A percentile compares a stretch with the other conserved stretches of the same genome.
Conservation (phyloP, 2,888 invertebrate genomes). For the Leucophenga montana region DNA sequence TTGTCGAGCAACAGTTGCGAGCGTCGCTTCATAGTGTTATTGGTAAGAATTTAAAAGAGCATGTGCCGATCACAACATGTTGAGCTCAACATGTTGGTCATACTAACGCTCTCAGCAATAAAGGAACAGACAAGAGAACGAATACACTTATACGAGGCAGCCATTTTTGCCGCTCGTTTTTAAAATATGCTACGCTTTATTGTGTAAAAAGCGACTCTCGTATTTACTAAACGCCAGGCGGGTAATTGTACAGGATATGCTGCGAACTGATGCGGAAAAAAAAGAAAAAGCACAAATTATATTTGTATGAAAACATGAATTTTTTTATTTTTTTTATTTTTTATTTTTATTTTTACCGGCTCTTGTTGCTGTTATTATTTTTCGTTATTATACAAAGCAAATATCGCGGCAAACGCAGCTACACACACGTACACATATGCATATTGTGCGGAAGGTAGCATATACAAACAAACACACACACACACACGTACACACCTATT, state of each 20-base stretch:
- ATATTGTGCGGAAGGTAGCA: background rate
- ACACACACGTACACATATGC: slow-evolving; percentile 3
- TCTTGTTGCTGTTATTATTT: background rate
- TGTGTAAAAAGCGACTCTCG: too few relatives aligned
- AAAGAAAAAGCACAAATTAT: slow-evolving; percentile 21
- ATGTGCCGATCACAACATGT: too few relatives aligned
- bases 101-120: too few relatives aligned
- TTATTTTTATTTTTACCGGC: background rate
- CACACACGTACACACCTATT: slow-evolving; percentile 45
- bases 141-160: too few relatives aligned
- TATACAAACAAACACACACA: slow-evolving; percentile 38
- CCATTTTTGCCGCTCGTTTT: too few relatives aligned
- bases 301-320: slow-evolving; percentile 21
- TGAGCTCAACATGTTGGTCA: too few relatives aligned
- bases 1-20: too few relatives aligned
- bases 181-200: too few relatives aligned
- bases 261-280: background rate
- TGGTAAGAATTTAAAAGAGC: too few relatives aligned
- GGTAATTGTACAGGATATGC: background rate
- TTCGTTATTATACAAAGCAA: slow-evolving; percentile 19
- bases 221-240: background rate
- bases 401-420: slow-evolving; percentile 13
- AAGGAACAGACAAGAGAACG: too few relatives aligned
- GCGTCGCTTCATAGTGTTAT: too few relatives aligned
- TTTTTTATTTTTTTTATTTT: background rate